phyloP scores from a whole-genome alignment of 2,113 vertebrate genomes.

The Crotalus viridis region DNA sequence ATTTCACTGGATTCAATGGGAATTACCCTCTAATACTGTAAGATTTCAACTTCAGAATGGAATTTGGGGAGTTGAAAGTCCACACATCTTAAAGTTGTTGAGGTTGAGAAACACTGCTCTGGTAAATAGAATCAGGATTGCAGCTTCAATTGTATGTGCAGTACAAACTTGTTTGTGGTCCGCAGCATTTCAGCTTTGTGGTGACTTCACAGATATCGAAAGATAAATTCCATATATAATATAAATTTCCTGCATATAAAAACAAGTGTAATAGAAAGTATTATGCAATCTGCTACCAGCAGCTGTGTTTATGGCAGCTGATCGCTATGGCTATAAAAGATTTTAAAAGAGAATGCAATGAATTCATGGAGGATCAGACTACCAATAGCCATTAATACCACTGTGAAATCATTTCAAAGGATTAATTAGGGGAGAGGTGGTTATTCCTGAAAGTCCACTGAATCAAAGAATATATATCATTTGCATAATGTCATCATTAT shows the following conservation, averaged over 20 bases:
- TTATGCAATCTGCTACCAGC: background rate
- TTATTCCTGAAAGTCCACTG: background rate
- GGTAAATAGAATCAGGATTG: background rate
- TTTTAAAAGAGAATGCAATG: background rate
- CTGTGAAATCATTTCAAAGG: background rate
- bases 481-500: background rate
- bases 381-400: background rate
- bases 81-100: background rate
- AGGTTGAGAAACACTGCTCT: background rate
- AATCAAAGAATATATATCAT: background rate
- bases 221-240: background rate
- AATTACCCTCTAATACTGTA: background rate
- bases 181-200: background rate
- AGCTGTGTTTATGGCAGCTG: background rate
- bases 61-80: background rate
- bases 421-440: background rate
- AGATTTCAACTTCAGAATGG: background rate
- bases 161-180: background rate
- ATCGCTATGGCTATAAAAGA: background rate
- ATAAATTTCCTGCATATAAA: background rate
- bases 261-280: background rate
- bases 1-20: background rate
- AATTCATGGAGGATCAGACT: background rate
- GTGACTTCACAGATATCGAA: background rate
- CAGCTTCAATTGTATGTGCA: background rate